Evolutionary conservation across 2,113 vertebrate genomes (phyloP).

Genomic region (Hemiscyllium ocellatum): DNA sequence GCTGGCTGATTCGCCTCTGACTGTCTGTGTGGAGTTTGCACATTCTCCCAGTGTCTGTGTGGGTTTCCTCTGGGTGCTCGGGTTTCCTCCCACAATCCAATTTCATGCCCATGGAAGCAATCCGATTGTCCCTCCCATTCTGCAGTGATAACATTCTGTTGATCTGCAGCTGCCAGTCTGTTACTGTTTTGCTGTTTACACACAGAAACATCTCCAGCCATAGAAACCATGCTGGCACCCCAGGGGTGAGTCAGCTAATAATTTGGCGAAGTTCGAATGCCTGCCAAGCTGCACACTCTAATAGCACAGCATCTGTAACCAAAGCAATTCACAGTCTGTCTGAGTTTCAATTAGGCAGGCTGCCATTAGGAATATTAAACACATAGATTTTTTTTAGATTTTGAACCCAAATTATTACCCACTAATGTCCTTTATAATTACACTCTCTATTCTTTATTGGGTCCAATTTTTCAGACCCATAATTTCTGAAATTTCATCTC

Average conservation of each 20-base stretch:
- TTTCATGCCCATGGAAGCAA: not conserved
- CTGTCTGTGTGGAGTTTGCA: too few relatives aligned
- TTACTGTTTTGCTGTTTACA: slow-evolving; percentile 17
- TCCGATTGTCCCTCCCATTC: not conserved
- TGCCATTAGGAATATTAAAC: slow-evolving; percentile 28
- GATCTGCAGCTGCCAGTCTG: not conserved
- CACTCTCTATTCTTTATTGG: not conserved
- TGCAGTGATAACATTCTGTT: not conserved
- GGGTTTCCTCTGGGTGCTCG: too few relatives aligned
- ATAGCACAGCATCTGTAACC: slow-evolving; percentile 20
- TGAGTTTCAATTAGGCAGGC: slow-evolving; percentile 2
- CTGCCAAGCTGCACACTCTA: slow-evolving; percentile 16
- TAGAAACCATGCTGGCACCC: not conserved
- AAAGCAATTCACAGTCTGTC: slow-evolving; percentile 24
- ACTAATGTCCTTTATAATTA: slow-evolving; percentile 29
- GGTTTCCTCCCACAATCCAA: too few relatives aligned
- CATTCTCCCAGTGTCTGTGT: too few relatives aligned
- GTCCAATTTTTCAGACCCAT: slow-evolving; percentile 24
- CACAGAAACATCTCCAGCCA: not conserved
- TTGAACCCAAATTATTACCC: slow-evolving; percentile 34
- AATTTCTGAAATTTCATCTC: slow-evolving; percentile 14
- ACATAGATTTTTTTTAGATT: slow-evolving; percentile 32
- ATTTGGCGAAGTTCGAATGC: not conserved
- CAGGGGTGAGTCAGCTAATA: not conserved
- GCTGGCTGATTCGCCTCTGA: too few relatives aligned